phyloP scores from a whole-genome alignment of 2,888 invertebrate genomes.

The Sturmia bella region DNA sequence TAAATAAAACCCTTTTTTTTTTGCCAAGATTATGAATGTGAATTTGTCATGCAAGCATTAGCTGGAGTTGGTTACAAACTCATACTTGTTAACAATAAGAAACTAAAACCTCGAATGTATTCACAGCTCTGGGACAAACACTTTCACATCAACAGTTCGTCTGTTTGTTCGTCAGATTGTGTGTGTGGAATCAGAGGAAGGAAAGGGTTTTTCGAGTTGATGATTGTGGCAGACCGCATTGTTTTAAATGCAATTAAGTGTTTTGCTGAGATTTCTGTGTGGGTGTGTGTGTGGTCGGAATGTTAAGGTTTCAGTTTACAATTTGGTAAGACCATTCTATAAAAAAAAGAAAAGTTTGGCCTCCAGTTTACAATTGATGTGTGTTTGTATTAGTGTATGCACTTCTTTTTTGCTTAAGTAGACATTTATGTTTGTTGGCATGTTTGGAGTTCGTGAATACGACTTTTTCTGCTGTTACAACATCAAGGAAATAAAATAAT shows the following conservation, averaged over 20 bases:
- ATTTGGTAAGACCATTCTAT: conserved; percentile 40
- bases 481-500: conserved; percentile 32
- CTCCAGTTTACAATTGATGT: conserved; percentile 20
- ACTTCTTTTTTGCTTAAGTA: background rate
- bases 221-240: conserved; percentile 57
- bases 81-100: conserved; percentile 30
- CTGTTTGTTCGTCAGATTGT: conserved; percentile 1
- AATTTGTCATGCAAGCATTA: conserved; percentile 81
- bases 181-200: conserved; percentile 16
- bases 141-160: background rate
- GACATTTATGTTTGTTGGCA: conserved; percentile 4
- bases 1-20: conserved; percentile 63
- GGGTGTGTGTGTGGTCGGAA: conserved; percentile 33
- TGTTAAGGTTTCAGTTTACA: conserved; percentile 47
- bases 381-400: background rate
- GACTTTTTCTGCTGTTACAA: conserved; percentile 13
- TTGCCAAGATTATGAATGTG: conserved; percentile 78
- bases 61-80: conserved; percentile 56
- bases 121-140: background rate
- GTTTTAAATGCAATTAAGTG: conserved; percentile 45
- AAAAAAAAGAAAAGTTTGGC: conserved; percentile 41
- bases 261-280: conserved; percentile 11
- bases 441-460: conserved; percentile 28
- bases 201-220: conserved; percentile 45
- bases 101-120: conserved; percentile 34